Evolutionary conservation across 2,888 invertebrate genomes (phyloP), one percentile per base, ranked within the genome.

Genomic region (Scotopteryx bipunctaria): DNA sequence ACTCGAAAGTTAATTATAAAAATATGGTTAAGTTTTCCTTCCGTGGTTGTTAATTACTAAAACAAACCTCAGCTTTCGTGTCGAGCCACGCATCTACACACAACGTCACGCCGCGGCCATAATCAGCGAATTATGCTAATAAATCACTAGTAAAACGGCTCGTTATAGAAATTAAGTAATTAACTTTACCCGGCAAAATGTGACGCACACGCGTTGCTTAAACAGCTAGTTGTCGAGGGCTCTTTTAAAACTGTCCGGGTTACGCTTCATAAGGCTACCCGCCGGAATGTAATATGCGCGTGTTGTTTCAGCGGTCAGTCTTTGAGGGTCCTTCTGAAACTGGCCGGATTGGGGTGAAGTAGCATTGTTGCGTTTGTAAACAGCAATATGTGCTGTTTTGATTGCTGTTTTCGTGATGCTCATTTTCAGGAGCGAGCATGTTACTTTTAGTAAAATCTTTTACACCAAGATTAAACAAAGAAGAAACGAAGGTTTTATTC

Each of bases 151-250:
- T 63, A 66, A 71, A 74, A 77, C 78, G 76, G 73, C 76, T 71
- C 73, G 78, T 78, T 76, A 76, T 76, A 69, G 57, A 78, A 86
- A 86, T 86, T 82, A 86, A 86, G 85, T 85, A 82, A 86, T 86
- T 85, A 84, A 81, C 70, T 69, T 71, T 66, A 76, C 61, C 63
- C 78, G 52, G 48, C 67, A 45, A 67, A 75, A 71, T 82, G 71
- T 66, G 71, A 74, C 70, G 70, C 52, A 55, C 59, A 42, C 13
- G 42, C 47, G 37, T 61, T 59, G 50, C 53, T 45, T 42, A 25
- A 38, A 14, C 58, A 40, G 56, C 32, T 46, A 27, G 33, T 37
- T n/a, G 36, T 17, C 6, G 42, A 69, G 66, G 53, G 69, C 60
- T 43, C 69, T 68, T 69, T 69, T 63, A 43, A 66, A 76, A 54